Conservation (phyloP, 2,888 invertebrate genomes). For the Xylophagus ater region DNA sequence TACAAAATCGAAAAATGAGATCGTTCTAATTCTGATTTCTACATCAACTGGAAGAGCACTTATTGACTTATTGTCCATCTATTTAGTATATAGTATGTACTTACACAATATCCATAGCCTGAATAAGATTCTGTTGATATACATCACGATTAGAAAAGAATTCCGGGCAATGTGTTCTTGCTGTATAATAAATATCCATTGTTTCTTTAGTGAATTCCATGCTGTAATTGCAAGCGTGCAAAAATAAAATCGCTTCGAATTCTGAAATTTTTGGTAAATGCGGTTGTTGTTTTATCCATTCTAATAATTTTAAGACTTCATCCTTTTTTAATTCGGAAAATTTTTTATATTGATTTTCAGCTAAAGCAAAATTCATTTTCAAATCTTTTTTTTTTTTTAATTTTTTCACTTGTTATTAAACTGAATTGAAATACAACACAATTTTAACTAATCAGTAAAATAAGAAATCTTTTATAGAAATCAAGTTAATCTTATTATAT, state of each 20-base stretch:
- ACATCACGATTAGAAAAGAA: constrained; percentile 50
- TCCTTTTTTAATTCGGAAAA: constrained; percentile 48
- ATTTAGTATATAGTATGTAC: constrained; percentile 31
- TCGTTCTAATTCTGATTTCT: too few species aligned
- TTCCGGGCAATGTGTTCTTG: constrained; percentile 52
- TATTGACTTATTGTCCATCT: too few species aligned
- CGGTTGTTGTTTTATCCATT: constrained; percentile 57
- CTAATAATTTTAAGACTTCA: constrained; percentile 48
- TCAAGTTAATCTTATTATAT: too few species aligned
- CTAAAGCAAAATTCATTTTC: too few species aligned
- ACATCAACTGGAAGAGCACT: too few species aligned
- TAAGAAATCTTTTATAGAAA: too few species aligned
- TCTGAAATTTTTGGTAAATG: constrained; percentile 52
- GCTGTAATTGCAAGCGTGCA: constrained; percentile 57
- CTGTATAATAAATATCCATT: constrained; percentile 56
- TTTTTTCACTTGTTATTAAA: too few species aligned
- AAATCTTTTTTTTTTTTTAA: too few species aligned
- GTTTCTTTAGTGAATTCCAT: constrained; percentile 57
- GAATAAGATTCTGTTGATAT: constrained; percentile 40
- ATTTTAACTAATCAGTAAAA: too few species aligned
- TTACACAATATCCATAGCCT: constrained; percentile 45
- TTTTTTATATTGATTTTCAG: constrained; percentile 49
- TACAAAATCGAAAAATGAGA: too few species aligned
- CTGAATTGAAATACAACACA: too few species aligned
- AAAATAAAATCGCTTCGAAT: constrained; percentile 50